Base-by-base conservation (phyloP, 53 echinoderm and acorn worm species). In the Holothuria scabra region DNA sequence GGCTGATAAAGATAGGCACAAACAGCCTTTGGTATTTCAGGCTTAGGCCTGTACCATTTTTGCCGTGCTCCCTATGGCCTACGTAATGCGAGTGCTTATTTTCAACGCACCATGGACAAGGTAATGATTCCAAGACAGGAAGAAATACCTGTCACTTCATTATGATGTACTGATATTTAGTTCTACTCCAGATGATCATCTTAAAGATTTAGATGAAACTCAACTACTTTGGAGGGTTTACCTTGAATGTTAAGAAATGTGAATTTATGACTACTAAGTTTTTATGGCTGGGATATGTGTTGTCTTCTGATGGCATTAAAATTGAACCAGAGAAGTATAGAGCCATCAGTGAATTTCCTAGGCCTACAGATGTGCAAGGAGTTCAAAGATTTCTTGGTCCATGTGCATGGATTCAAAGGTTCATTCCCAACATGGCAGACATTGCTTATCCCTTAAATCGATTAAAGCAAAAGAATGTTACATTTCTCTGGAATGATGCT, bases 351-450 rank as follows among this genome's bases (percentile, higher is more conserved):
- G 19, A 29, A 63, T 63, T 63, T 63, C 63, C 35, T 35, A 35
- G 6, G 3, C 35, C 35, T 35, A n/a, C n/a, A n/a, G n/a, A n/a
- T n/a, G n/a, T n/a, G 49, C 75, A 76, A 56, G 56, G 28, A 26
- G 56, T 76, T n/a, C 22, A 12, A 49, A 76, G 56, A 76, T 76
- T 76, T 22, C 29, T 76, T 55, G 76, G 76, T 3, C 30, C 57
- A 56, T 76, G 76, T 30, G 76, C 30, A 76, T 76, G n/a, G n/a
- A n/a, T n/a, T n/a, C n/a, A n/a, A n/a, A n/a, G n/a, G n/a, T n/a
- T n/a, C n/a, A n/a, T n/a, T 28, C 76, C 76, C 7, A 56, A 28
- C 56, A 76, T 76, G 76, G 56, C 76, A 56, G 76, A 55, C 48
- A 76, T 76, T 68, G 63, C 63, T 8, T 3, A 76, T 29, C 76